These are phyloP conservation scores for Epinotia bilunana DNA, from an alignment of 2,888 invertebrate genomes.

Conservation along the genomic window DNA sequence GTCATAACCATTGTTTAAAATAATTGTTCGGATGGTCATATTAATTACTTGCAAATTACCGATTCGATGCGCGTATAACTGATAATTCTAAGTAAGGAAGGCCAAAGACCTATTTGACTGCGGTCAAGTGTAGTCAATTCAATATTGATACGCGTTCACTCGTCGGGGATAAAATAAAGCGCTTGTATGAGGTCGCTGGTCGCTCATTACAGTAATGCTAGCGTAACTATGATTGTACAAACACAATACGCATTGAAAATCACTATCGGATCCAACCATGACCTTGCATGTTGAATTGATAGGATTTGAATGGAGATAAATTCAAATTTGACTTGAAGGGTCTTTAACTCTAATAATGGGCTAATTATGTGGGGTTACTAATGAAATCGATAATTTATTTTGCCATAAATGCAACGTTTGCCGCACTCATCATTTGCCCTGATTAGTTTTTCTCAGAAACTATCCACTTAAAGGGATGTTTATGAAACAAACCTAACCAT, in stretches of 20 bases:
- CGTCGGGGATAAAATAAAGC: constrained; percentile 37
- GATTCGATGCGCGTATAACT: constrained; percentile 29
- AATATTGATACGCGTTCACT: constrained; percentile 48
- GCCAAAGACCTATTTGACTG: constrained; percentile 54
- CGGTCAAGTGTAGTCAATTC: constrained; percentile 54
- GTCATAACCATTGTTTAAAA: constrained; percentile 47
- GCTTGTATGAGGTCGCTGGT: constrained; percentile 28
- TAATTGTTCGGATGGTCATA: constrained; percentile 34
- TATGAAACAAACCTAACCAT: too few relatives aligned
- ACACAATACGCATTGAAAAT: constrained; percentile 39
- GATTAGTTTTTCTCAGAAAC: too few relatives aligned
- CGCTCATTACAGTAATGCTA: constrained; percentile 23
- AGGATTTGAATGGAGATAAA: constrained; percentile 37
- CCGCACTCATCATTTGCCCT: too few relatives aligned
- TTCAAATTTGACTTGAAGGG: constrained; percentile 31
- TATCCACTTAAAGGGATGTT: too few relatives aligned
- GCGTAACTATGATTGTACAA: constrained; percentile 27
- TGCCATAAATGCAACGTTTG: too few relatives aligned
- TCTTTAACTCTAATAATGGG: too few relatives aligned
- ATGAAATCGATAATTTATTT: too few relatives aligned
- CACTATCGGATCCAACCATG: constrained; percentile 37
- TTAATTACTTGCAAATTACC: constrained; percentile 39
- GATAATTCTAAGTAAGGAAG: constrained; percentile 47
- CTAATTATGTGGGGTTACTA: not conserved
- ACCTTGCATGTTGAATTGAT: constrained; percentile 39